phyloP scores from a whole-genome alignment of 2,888 invertebrate genomes.

The Copidosoma aretas region DNA sequence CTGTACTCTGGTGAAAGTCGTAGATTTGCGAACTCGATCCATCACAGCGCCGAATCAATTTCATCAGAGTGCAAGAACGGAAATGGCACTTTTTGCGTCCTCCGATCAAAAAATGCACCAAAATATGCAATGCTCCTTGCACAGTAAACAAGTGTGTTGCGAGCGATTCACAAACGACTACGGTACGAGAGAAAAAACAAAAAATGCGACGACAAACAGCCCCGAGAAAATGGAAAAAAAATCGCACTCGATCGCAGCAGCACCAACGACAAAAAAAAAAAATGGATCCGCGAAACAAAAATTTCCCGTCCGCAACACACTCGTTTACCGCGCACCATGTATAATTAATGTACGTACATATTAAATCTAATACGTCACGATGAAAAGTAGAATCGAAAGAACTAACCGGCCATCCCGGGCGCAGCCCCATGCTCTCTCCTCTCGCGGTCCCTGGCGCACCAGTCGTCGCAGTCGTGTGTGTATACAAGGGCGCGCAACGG shows the following conservation, averaged over 20 bases:
- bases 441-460: constrained; percentile 56
- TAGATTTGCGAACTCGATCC: too few species aligned
- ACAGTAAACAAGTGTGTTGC: constrained; percentile 26
- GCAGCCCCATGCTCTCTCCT: constrained; percentile 59
- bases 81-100: too few species aligned
- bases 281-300: neutral
- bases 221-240: neutral
- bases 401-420: constrained; percentile 61
- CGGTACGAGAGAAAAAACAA: neutral
- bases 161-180: neutral
- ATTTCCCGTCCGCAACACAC: constrained; percentile 19
- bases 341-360: too few species aligned
- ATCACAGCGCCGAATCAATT: too few species aligned
- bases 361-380: too few species aligned
- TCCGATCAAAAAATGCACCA: neutral
- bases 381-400: too few species aligned
- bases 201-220: neutral
- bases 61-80: too few species aligned
- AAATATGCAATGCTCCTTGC: neutral
- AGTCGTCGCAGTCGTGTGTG: too few species aligned
- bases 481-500: too few species aligned
- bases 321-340: constrained; percentile 5
- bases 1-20: too few species aligned
- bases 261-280: neutral
- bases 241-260: too few species aligned